A percentile compares a stretch with the other conserved stretches of the same genome.
Evolutionary conservation across 2,797 vertebrate species (phyloP).

Genomic region (Melanotaenia nigrans): DNA sequence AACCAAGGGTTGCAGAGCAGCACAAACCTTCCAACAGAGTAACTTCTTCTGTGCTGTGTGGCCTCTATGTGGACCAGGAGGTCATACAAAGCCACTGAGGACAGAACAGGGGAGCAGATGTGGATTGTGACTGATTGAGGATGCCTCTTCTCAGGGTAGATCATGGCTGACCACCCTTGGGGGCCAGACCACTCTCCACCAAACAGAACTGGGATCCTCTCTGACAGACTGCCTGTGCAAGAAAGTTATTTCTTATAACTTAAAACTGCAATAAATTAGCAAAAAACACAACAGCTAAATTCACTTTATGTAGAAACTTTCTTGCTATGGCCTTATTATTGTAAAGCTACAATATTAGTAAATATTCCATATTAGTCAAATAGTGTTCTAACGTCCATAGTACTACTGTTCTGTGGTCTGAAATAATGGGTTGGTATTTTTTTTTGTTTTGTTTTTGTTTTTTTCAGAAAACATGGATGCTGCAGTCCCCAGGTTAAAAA

Average conservation of each 20-base stretch:
- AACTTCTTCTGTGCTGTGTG: background rate
- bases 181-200: background rate
- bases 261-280: background rate
- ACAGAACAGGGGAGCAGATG: slow-evolving; percentile 60
- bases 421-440: no score
- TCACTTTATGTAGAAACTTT: background rate
- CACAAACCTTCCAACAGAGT: slow-evolving; percentile 56
- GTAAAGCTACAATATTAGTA: no score
- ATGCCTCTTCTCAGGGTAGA: slow-evolving; percentile 22
- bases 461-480: background rate
- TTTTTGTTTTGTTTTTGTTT: no score
- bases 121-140: slow-evolving; percentile 47
- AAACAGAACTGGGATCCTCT: slow-evolving; percentile 52
- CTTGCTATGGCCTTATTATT: background rate
- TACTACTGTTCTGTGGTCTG: no score
- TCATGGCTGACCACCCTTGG: slow-evolving; percentile 57
- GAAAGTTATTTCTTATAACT: no score
- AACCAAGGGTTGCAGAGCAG: slow-evolving; percentile 78
- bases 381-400: no score
- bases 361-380: no score
- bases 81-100: slow-evolving; percentile 65
- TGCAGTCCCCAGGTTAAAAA: background rate
- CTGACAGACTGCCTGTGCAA: slow-evolving; percentile 41
- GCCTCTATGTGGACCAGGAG: slow-evolving; percentile 59
- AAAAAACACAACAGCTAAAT: background rate